A percentile compares a stretch with the other conserved stretches of the same genome.
Conservation (phyloP, 2,797 vertebrate genomes). For the Strix occidentalis region DNA sequence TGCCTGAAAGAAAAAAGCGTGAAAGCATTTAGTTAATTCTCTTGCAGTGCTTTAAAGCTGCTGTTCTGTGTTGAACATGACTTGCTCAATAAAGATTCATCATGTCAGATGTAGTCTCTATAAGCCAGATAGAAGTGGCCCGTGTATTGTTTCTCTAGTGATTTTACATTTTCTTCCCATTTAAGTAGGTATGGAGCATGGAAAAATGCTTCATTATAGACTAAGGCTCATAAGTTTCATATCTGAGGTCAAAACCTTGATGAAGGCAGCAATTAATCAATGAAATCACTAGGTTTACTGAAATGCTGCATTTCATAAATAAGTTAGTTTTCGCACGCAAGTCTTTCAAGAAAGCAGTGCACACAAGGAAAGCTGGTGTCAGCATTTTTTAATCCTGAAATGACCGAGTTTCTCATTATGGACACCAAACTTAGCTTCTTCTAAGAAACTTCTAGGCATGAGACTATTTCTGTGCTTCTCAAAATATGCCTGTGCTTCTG, state of each 20-base stretch:
- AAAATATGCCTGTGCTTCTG: neutral
- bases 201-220: neutral
- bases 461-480: slow-evolving; percentile 24
- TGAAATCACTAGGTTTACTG: slow-evolving; percentile 2
- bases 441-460: slow-evolving; percentile 25
- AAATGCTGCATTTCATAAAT: slow-evolving; percentile 34
- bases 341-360: slow-evolving; percentile 2
- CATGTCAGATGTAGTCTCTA: neutral
- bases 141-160: neutral
- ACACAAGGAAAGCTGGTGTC: neutral
- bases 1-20: neutral
- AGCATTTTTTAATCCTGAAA: slow-evolving; percentile 47
- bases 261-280: slow-evolving; percentile 17
- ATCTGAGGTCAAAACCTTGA: neutral
- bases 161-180: neutral
- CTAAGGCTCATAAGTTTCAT: neutral
- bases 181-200: neutral
- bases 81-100: neutral
- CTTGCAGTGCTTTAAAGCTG: neutral
- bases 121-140: neutral
- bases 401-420: neutral
- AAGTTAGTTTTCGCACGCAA: neutral
- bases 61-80: neutral
- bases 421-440: slow-evolving; percentile 33
- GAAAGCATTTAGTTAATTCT: slow-evolving; percentile 12